Conservation (phyloP, 2,113 vertebrate species). For the Percina caprodes region DNA sequence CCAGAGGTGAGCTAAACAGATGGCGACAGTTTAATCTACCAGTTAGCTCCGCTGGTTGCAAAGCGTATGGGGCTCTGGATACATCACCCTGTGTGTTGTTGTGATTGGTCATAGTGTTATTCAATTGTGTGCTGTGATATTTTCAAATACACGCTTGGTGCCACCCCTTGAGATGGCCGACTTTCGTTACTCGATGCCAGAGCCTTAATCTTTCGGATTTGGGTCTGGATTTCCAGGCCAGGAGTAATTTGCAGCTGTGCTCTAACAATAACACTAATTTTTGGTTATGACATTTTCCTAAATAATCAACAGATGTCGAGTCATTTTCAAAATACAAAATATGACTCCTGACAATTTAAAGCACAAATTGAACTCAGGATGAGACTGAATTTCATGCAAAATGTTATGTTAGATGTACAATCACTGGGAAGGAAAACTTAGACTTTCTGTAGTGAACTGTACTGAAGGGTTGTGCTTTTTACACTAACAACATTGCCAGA, state of each 20-base stretch:
- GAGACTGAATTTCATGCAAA: not conserved
- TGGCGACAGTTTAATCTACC: too few species aligned
- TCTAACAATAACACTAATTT: not conserved
- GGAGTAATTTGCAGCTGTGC: not conserved
- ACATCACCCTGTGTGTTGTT: too few species aligned
- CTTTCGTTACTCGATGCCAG: too few species aligned
- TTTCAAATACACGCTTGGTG: too few species aligned
- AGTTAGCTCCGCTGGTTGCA: too few species aligned
- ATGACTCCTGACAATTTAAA: not conserved
- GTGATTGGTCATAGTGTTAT: too few species aligned
- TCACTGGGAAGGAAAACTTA: not conserved
- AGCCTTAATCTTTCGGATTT: too few species aligned
- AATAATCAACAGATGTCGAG: not conserved
- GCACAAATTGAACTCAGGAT: not conserved
- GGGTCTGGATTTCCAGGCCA: too few species aligned
- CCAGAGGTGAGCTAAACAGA: too few species aligned
- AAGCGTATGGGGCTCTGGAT: too few species aligned
- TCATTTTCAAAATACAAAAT: not conserved
- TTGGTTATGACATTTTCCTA: not conserved
- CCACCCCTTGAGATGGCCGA: too few species aligned
- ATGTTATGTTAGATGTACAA: slow-evolving; percentile 11
- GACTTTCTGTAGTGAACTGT: not conserved
- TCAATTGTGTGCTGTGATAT: too few species aligned
- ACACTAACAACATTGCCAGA: not conserved
- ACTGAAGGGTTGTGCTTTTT: not conserved